phyloP scores from a whole-genome alignment of 2,797 vertebrate genomes.

The Zenarchopterus dispar region DNA sequence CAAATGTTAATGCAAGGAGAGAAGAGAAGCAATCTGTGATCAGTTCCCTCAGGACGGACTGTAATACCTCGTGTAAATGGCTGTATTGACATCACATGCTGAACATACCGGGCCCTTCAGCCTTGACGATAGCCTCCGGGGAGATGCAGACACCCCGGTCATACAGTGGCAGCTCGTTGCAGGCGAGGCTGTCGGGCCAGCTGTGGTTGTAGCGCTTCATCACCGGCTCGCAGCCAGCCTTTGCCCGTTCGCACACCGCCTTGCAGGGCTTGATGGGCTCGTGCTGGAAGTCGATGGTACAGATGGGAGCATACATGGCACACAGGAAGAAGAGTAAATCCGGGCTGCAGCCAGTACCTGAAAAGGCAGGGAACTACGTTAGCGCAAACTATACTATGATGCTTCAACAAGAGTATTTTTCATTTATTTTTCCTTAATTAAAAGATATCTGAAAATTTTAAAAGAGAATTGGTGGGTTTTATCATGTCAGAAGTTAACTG shows the following conservation, averaged over 20 bases:
- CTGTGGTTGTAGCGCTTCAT: slow-evolving; percentile 93
- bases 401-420: not conserved
- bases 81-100: rapidly evolving
- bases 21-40: too few species aligned
- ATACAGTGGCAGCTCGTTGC: slow-evolving; percentile 93
- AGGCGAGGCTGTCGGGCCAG: slow-evolving; percentile 96
- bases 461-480: too few species aligned
- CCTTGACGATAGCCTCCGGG: slow-evolving; percentile 95
- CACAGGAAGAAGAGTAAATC: slow-evolving; percentile 97
- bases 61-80: too few species aligned
- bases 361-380: not conserved
- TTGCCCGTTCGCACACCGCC: slow-evolving; percentile 93
- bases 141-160: slow-evolving; percentile 98
- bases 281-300: slow-evolving; percentile 97
- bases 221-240: slow-evolving; percentile 93
- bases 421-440: too few species aligned
- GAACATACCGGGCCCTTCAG: slow-evolving; percentile 87
- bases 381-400: too few species aligned
- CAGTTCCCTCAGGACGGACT: too few species aligned
- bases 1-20: too few species aligned
- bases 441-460: too few species aligned
- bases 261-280: slow-evolving; percentile 98
- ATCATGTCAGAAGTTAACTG: too few species aligned
- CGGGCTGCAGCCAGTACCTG: slow-evolving; percentile 90
- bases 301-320: slow-evolving; percentile 98